A percentile compares a stretch with the other conserved stretches of the same genome.
Conservation (phyloP, 1,140 invertebrate genomes). For the Drosophila pseudoobscura region DNA sequence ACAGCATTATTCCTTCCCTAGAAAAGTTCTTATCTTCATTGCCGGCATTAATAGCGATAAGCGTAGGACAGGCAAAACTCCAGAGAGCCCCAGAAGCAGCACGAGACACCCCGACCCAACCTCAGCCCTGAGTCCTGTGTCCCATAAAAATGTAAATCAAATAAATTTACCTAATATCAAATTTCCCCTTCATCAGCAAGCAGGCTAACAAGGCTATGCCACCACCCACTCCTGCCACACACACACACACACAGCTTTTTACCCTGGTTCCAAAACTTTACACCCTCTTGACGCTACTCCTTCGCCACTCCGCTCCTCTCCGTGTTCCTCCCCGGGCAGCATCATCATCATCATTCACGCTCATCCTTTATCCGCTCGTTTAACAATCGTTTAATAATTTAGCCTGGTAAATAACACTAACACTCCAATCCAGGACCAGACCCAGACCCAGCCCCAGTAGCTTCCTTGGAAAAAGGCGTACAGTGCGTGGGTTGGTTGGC, state of each 20-base stretch:
- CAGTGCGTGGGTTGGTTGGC: constrained; percentile 31
- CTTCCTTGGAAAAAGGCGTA: constrained; percentile 22
- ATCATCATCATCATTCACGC: constrained; percentile 77
- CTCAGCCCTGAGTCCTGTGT: constrained; percentile 19
- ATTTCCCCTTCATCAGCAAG: constrained; percentile 63
- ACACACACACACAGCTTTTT: constrained; percentile 5
- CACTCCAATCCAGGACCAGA: constrained; percentile 33
- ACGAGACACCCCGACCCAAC: constrained; percentile 10
- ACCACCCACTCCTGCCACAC: neutral
- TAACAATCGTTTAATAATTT: constrained; percentile 82
- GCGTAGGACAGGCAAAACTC: constrained; percentile 56
- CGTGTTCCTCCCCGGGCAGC: constrained; percentile 26
- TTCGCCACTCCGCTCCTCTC: constrained; percentile 1
- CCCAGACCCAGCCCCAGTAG: constrained; percentile 4
- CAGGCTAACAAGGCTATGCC: constrained; percentile 40
- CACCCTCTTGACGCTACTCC: constrained; percentile 12
- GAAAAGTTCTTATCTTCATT: constrained; percentile 78
- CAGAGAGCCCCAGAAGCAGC: constrained; percentile 39
- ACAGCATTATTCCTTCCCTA: constrained; percentile 40
- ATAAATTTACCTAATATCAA: constrained; percentile 82
- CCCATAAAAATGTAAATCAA: constrained; percentile 82
- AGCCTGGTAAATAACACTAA: constrained; percentile 81
- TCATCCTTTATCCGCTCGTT: constrained; percentile 82
- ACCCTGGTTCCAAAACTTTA: constrained; percentile 22
- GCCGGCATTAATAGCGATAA: constrained; percentile 76